Evolutionary conservation across 2,888 invertebrate genomes (phyloP).

Genomic region (Diadegma fenestrale): DNA sequence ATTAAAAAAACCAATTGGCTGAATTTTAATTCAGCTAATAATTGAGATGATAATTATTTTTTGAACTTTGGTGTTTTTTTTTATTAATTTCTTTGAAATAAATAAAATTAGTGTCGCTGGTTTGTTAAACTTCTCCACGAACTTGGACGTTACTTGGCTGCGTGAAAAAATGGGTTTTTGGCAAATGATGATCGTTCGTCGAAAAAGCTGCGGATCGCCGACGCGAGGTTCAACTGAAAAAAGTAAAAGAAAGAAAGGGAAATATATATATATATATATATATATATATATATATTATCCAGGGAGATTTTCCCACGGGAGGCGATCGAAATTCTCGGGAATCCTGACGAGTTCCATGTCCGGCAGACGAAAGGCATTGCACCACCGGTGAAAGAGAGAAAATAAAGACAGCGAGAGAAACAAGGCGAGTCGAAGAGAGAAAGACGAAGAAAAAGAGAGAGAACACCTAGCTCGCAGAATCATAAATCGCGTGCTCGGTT

Average conservation of each 20-base stretch:
- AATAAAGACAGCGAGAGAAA: constrained; percentile 26
- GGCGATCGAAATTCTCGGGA: constrained; percentile 55
- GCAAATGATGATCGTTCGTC: constrained; percentile 19
- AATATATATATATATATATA: constrained; percentile 33
- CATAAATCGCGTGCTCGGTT: constrained; percentile 63
- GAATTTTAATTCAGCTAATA: not conserved
- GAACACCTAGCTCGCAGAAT: constrained; percentile 54
- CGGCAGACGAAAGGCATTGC: constrained; percentile 58
- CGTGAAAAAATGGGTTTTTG: constrained; percentile 17
- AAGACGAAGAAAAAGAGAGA: constrained; percentile 23
- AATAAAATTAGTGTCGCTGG: not conserved
- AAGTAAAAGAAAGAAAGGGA: constrained; percentile 18
- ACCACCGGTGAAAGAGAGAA: constrained; percentile 25
- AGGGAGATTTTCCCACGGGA: constrained; percentile 60
- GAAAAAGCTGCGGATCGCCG: constrained; percentile 16
- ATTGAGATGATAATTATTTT: not conserved
- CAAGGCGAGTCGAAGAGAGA: not conserved
- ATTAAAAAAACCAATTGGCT: not conserved
- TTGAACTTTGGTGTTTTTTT: not conserved
- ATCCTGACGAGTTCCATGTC: constrained; percentile 56
- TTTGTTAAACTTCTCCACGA: not conserved
- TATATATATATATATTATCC: constrained; percentile 24
- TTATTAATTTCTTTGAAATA: not conserved
- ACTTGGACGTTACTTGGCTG: not conserved
- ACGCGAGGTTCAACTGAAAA: constrained; percentile 11